These are phyloP conservation scores for Doris montereyensis DNA, from an alignment of 2,888 invertebrate genomes.

Conservation along the genomic window DNA sequence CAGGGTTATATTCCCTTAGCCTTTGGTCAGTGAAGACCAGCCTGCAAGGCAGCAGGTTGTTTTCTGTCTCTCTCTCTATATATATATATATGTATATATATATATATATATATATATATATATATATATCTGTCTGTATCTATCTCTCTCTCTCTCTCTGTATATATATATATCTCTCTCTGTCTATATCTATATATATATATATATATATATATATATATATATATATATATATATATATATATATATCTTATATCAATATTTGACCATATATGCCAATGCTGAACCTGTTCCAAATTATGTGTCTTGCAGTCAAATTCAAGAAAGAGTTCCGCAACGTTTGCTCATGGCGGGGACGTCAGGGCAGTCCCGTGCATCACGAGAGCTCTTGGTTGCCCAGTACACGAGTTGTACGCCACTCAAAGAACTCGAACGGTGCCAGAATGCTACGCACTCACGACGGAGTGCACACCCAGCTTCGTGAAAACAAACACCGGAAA, in stretches of 20 bases:
- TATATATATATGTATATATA: no score
- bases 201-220: no score
- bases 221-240: no score
- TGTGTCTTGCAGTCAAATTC: constrained; percentile 51
- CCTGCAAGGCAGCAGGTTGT: no score
- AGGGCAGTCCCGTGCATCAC: constrained; percentile 32
- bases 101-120: no score
- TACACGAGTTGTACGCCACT: constrained; percentile 25
- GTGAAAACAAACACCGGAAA: constrained; percentile 5
- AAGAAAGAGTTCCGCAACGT: constrained; percentile 49
- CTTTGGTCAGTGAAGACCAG: no score
- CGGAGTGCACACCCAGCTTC: constrained; percentile 18
- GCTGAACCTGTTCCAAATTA: no score
- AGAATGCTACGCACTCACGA: constrained; percentile 35
- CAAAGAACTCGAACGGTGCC: constrained; percentile 11
- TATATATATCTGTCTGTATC: constrained; percentile 12
- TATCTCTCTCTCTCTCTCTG: not conserved
- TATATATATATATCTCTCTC: not conserved
- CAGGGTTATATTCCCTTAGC: no score
- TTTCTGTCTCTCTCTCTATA: no score
- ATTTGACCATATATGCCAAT: no score
- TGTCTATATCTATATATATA: constrained; percentile 5
- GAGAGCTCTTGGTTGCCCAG: constrained; percentile 40
- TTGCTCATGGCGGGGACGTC: constrained; percentile 41
- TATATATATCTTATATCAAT: no score